Base-by-base conservation (phyloP, 1,140 invertebrate species). In the Phenacoccus solenopsis region DNA sequence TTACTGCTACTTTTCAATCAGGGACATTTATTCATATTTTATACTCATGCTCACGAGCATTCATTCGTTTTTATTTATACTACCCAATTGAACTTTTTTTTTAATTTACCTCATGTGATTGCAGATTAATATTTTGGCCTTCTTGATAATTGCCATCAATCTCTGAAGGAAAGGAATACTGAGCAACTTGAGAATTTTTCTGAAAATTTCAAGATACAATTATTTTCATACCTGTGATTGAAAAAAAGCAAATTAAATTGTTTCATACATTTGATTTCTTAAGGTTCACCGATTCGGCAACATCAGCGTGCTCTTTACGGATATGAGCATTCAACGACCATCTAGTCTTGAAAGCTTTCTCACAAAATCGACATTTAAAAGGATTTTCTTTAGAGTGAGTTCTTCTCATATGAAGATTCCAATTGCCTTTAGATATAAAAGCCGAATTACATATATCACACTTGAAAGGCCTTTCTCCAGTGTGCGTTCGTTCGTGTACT, bases 341-440 rank as follows among this genome's bases (percentile, higher is more conserved):
- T 77, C 91, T 89, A 61, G 90, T 79, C 71, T 89, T 77, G 67
- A 75, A 75, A 12, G 67, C 84, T 75, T 88, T 89, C 0, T 87
- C 87, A 75, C 89, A 91, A 1, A 88, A 76, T 71, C 86, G 84
- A 75, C 89, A 91, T 24, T 84, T 83, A 75, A 84, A 90, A 0
- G 87, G 86, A 69, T 87, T 83, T 75, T 90, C 87, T 12, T 87
- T 87, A 1, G 86, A 87, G 76, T 90, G 88, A 38, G 86, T 86
- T 1, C 84, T 78, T 1, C 84, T 78, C 56, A 89, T 78, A 79
- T 91, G 89, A 7, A 87, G 75, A 71, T 80, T 76, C 27, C 87
- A 74, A 68, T 84, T 80, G 67, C 81, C 83, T 70, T 83, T 82
- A 35, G 81, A 79, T 0, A 87, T 87, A 75, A 88, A 89, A 0